A percentile compares a stretch with the other conserved stretches of the same genome.
Evolutionary conservation across 2,113 vertebrate species (phyloP).

Genomic region (Sylvietta virens): DNA sequence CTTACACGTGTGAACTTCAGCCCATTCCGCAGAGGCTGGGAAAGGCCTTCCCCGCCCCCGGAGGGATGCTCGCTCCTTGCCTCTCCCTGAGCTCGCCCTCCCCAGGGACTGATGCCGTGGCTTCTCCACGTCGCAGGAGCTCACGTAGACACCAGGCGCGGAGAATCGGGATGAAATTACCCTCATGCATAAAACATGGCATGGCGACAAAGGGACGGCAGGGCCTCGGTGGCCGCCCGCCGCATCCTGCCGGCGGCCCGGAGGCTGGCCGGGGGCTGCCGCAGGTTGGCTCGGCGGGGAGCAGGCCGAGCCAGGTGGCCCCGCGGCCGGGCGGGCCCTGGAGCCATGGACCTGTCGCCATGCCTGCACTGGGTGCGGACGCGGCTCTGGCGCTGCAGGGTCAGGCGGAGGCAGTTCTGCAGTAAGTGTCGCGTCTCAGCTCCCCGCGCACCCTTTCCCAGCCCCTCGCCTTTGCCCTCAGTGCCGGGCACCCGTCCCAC

Average conservation of each 20-base stretch:
- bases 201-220: conserved; percentile 49
- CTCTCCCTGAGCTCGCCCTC: not conserved
- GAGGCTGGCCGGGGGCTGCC: not conserved
- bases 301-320: not conserved
- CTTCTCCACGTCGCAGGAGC: not conserved
- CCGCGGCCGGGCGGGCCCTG: not conserved
- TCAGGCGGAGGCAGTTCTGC: conserved; percentile 74
- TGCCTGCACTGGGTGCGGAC: conserved; percentile 82
- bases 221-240: not conserved
- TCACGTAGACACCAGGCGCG: not conserved
- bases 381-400: conserved; percentile 78
- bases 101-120: not conserved
- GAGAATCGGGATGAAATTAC: conserved; percentile 71
- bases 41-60: accelerated
- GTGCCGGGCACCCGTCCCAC: accelerated
- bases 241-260: not conserved
- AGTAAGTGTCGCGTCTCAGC: conserved; percentile 76
- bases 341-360: conserved; percentile 82
- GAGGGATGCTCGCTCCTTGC: not conserved
- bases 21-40: accelerated
- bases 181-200: conserved; percentile 93
- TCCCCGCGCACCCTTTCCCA: too few relatives aligned
- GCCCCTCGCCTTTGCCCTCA: accelerated
- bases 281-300: not conserved
- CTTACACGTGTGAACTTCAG: not conserved